Conservation (phyloP, 2,888 invertebrate species). For the Nomada fabriciana region DNA sequence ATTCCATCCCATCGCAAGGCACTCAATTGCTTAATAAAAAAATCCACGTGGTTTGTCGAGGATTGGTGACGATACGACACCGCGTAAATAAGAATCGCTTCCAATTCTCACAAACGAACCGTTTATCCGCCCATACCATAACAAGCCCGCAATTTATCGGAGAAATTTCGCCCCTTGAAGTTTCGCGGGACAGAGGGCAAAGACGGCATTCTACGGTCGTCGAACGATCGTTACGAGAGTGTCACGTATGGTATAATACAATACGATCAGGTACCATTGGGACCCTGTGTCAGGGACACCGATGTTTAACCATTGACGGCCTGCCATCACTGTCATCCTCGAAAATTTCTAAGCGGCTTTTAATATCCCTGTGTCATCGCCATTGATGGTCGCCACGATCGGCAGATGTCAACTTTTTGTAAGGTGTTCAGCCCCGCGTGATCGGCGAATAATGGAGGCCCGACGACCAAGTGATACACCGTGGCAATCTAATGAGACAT, state of each 20-base stretch:
- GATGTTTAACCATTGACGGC: slow-evolving; percentile 54
- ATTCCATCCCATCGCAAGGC: background rate
- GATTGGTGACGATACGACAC: background rate
- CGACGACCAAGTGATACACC: slow-evolving; percentile 8
- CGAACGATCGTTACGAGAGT: background rate
- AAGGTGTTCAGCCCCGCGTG: slow-evolving; percentile 44
- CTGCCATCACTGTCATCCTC: slow-evolving; percentile 56
- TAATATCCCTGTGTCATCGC: slow-evolving; percentile 68
- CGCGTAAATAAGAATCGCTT: slow-evolving; percentile 11
- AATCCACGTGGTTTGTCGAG: background rate
- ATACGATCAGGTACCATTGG: slow-evolving; percentile 2
- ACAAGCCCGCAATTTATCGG: slow-evolving; percentile 14
- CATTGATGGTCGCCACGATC: slow-evolving; percentile 61
- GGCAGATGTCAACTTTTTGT: slow-evolving; percentile 58
- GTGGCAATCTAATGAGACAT: slow-evolving; percentile 37
- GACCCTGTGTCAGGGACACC: slow-evolving; percentile 42
- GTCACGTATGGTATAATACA: slow-evolving; percentile 12
- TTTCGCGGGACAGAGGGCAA: slow-evolving; percentile 5
- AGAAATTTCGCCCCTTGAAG: slow-evolving; percentile 1
- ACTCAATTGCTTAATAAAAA: background rate
- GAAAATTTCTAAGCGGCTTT: slow-evolving; percentile 38
- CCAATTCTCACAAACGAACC: too few species aligned
- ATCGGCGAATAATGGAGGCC: slow-evolving; percentile 23
- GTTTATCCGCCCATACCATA: too few species aligned
- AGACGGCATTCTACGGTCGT: slow-evolving; percentile 2